A percentile compares a stretch with the other conserved stretches of the same genome.
Evolutionary conservation across 2,113 vertebrate genomes (phyloP).

Genomic region (Corynorhinus townsendii): DNA sequence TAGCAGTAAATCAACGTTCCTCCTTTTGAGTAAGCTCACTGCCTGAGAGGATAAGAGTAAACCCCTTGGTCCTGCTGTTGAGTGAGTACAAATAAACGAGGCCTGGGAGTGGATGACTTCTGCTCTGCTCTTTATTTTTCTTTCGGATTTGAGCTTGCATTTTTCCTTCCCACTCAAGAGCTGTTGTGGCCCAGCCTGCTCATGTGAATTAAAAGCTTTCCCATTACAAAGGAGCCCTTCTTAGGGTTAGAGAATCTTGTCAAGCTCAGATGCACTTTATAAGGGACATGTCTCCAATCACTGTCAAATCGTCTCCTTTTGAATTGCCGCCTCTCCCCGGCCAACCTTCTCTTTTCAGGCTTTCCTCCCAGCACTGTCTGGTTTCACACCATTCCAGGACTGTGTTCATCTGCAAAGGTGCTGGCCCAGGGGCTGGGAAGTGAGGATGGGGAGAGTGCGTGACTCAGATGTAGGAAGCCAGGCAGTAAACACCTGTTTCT

Average conservation of each 20-base stretch:
- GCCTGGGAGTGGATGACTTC: not conserved
- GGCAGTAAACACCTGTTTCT: not conserved
- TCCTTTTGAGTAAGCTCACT: not conserved
- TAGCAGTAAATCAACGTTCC: not conserved
- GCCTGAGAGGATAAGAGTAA: not conserved
- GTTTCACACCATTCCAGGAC: not conserved
- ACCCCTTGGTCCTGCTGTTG: not conserved
- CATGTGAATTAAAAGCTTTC: constrained; percentile 32
- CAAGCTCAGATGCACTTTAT: not conserved
- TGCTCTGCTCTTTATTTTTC: constrained; percentile 17
- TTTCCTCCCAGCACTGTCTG: not conserved
- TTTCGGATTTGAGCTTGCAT: constrained; percentile 27
- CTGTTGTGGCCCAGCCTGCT: not conserved
- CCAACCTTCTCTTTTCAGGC: not conserved
- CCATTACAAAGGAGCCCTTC: not conserved
- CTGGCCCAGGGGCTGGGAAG: not conserved
- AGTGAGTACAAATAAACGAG: not conserved
- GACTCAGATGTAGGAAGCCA: not conserved
- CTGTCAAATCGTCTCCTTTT: not conserved
- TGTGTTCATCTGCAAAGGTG: not conserved
- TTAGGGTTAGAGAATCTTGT: constrained; percentile 23
- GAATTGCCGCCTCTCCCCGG: not conserved
- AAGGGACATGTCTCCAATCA: not conserved
- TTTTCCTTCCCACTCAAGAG: constrained; percentile 20
- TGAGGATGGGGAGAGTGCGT: not conserved